Base-by-base conservation (phyloP, 2,113 vertebrate genomes). In the Xenus cinereus region DNA sequence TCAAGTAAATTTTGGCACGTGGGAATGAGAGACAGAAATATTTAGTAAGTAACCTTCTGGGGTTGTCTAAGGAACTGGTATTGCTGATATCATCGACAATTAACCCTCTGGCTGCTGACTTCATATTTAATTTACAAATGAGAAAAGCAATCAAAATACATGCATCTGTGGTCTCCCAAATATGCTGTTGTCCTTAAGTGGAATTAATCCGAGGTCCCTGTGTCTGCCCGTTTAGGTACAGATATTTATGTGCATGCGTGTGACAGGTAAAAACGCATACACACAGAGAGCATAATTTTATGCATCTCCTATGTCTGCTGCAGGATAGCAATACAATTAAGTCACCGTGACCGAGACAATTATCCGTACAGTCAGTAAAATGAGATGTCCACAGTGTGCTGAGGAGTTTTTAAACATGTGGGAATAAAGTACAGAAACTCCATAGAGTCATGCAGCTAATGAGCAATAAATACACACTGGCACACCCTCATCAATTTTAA, bases 401-500 rank as follows among this genome's bases (percentile, higher is more conserved):
- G 79, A 7, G 7, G 77, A 86, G 85, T 76, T 57, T 46, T 79
- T 78, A 84, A 94, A 90, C 95, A 84, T 56, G 91, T 95, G 93
- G 97, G 94, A 96, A 96, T 94, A 91, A 59, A 91, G 73, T 6
- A 48, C 17, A 87, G 89, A 53, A 93, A 93, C 73, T 94, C 94
- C 19, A 33, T 30, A 81, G 82, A 93, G 93, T 95, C 93, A 87
- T 94, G 96, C 96, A 93, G 91, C 91, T 98, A 98, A 97, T 95
- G 97, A 97, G 97, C 96, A 98, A 97, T 98, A 98, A 96, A 98
- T 97, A 98, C 95, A 87, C 93, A 84, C 79, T 77, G 91, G 96
- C 96, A 98, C 97, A 97, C 95, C 96, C 97, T 97, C 97, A 97
- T 97, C 97, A 97, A 97, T 98, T 98, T 84, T 93, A 74, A 90